These are phyloP conservation scores for Psilanteris sp. DNA, from an alignment of 1,140 invertebrate genomes.

Conservation along the genomic window DNA sequence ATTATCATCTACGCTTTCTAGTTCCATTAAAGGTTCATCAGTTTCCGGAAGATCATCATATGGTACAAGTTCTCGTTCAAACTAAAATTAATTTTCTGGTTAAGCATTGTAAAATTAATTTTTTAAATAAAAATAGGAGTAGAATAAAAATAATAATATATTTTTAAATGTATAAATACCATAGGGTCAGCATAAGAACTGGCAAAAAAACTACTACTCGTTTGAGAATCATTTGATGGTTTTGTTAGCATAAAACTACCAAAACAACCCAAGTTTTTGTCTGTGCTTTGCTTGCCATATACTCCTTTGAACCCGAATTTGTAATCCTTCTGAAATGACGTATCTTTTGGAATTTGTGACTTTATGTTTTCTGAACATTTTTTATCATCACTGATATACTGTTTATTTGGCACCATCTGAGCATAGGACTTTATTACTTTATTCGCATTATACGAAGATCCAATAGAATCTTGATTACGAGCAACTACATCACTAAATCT, in stretches of 20 bases:
- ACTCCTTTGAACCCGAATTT: constrained; percentile 55
- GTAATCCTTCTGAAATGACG: constrained; percentile 54
- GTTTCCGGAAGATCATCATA: constrained; percentile 77
- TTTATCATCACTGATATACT: constrained; percentile 47
- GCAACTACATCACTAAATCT: constrained; percentile 83
- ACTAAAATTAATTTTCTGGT: constrained; percentile 64
- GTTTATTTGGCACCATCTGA: constrained; percentile 16
- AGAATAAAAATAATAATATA: too few relatives aligned
- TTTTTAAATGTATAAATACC: too few relatives aligned
- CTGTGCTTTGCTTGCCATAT: constrained; percentile 10
- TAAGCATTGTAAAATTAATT: too few relatives aligned
- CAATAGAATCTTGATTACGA: constrained; percentile 72
- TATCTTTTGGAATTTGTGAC: constrained; percentile 54
- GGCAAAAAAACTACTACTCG: constrained; percentile 73
- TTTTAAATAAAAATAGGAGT: too few relatives aligned
- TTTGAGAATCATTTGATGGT: constrained; percentile 56
- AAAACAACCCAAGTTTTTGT: constrained; percentile 56
- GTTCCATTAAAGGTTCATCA: constrained; percentile 73
- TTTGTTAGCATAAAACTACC: constrained; percentile 55
- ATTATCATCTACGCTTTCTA: constrained; percentile 71
- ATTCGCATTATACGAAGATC: constrained; percentile 41
- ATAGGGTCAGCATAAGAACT: constrained; percentile 69
- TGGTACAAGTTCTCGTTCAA: constrained; percentile 75
- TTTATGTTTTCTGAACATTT: constrained; percentile 62
- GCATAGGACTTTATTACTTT: constrained; percentile 34